phyloP scores from a whole-genome alignment of 2,888 invertebrate species.

The Hypomecis punctinalis region DNA sequence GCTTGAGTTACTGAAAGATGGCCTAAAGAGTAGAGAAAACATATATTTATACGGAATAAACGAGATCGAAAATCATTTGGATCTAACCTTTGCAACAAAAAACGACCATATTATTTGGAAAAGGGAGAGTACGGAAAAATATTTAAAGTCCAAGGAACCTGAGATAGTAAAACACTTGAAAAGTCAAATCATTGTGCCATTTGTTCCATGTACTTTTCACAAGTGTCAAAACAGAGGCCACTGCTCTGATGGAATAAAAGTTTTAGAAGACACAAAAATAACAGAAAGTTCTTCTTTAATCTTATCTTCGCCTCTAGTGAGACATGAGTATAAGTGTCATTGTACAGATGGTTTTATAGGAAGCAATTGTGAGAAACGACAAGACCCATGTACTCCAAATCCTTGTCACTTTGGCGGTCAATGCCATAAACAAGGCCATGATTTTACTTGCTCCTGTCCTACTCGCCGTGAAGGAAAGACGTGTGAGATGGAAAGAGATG shows the following conservation, averaged over 20 bases:
- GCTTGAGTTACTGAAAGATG: slow-evolving; percentile 88
- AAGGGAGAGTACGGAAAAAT: slow-evolving; percentile 87
- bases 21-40: slow-evolving; percentile 87
- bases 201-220: slow-evolving; percentile 89
- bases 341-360: slow-evolving; percentile 95
- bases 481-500: slow-evolving; percentile 93
- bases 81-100: slow-evolving; percentile 89
- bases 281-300: slow-evolving; percentile 93
- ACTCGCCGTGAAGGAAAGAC: slow-evolving; percentile 91
- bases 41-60: slow-evolving; percentile 90
- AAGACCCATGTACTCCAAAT: slow-evolving; percentile 96
- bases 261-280: slow-evolving; percentile 89
- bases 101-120: slow-evolving; percentile 86
- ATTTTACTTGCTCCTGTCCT: slow-evolving; percentile 93
- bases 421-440: slow-evolving; percentile 93
- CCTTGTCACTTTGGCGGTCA: slow-evolving; percentile 94
- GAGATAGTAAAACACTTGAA: slow-evolving; percentile 87
- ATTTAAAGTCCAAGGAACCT: slow-evolving; percentile 87
- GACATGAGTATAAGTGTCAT: slow-evolving; percentile 91
- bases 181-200: slow-evolving; percentile 87
- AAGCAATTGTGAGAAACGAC: slow-evolving; percentile 91
- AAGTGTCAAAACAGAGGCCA: slow-evolving; percentile 92
- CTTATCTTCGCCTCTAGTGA: slow-evolving; percentile 92
- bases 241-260: slow-evolving; percentile 89
- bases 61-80: slow-evolving; percentile 87